These are phyloP conservation scores for Meghimatium bilineatum DNA, from an alignment of 2,888 invertebrate species.

Conservation along the genomic window DNA sequence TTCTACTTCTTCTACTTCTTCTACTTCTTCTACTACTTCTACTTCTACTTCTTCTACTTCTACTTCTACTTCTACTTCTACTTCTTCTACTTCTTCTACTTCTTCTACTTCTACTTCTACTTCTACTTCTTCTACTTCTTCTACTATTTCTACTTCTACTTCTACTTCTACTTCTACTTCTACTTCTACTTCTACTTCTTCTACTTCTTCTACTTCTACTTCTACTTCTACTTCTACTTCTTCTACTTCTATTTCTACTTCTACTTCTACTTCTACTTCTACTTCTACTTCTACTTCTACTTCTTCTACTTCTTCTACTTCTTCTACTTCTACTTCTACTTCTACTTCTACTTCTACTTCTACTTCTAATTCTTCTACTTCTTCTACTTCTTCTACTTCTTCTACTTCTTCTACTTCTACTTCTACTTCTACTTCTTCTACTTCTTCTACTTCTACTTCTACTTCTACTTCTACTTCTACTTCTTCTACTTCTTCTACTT, in stretches of 20 bases:
- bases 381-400: not conserved
- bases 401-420: not conserved
- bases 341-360: not conserved
- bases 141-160: slow-evolving; percentile 8
- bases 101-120: not conserved
- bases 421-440: not conserved
- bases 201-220: slow-evolving; percentile 10
- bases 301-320: not conserved
- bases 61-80: not conserved
- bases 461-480: not conserved
- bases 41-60: not conserved
- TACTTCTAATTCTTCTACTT: not conserved
- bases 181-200: not conserved
- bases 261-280: not conserved
- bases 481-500: not conserved
- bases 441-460: not conserved
- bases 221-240: not conserved
- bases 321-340: not conserved
- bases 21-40: no score
- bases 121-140: not conserved
- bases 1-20: not conserved
- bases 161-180: not conserved
- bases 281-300: not conserved
- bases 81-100: not conserved
- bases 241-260: not conserved